Evolutionary conservation across 2,113 vertebrate genomes (phyloP), one percentile per base, ranked within the genome.

Genomic region (Alligator sinensis): DNA sequence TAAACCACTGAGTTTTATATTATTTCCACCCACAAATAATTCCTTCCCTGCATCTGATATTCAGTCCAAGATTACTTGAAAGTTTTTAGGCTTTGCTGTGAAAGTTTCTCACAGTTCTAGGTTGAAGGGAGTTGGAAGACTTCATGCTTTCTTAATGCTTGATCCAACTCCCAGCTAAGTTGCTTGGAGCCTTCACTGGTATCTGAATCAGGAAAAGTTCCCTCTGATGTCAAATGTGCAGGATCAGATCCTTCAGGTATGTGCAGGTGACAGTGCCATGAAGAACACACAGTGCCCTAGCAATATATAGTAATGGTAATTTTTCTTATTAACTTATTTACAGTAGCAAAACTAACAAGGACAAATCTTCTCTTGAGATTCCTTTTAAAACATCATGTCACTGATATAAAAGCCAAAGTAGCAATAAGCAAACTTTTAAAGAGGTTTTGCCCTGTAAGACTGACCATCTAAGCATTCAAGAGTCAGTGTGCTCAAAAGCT

Each of bases 1-100:
- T 92, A 87, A 92, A 75, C 92, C 92, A 77, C 92, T 77, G 83
- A 92, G 59, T 66, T 95, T 96, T 95, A 92, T 80, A 80, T 66
- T 1, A 91, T 91, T 93, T 86, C 2, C 3, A 82, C 76, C 59
- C 72, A 77, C 80, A 2, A 86, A 4, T 70, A 88, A 96, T 93
- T 88, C 85, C 83, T 21, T 94, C 24, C 21, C 58, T 90, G 6
- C 55, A 86, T 84, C 68, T 92, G 66, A 94, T 90, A 94, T 64
- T 91, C 62, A 89, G 70, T 5, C 68, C 82, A 92, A 94, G 5
- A 61, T 92, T 21, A 70, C 66, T 82, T 86, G 27, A 91, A 93
- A 95, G 80, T 19, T 86, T 87, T 94, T 77, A 80, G 25, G 76
- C n/a, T 93, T 92, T 88, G 66, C 1, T 14, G 91, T 47, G 9